Percentiles rank a stretch among this genome's conserved stretches.
These are phyloP conservation scores for Manis javanica DNA, from an alignment of 2,797 vertebrate species.

Conservation along the genomic window DNA sequence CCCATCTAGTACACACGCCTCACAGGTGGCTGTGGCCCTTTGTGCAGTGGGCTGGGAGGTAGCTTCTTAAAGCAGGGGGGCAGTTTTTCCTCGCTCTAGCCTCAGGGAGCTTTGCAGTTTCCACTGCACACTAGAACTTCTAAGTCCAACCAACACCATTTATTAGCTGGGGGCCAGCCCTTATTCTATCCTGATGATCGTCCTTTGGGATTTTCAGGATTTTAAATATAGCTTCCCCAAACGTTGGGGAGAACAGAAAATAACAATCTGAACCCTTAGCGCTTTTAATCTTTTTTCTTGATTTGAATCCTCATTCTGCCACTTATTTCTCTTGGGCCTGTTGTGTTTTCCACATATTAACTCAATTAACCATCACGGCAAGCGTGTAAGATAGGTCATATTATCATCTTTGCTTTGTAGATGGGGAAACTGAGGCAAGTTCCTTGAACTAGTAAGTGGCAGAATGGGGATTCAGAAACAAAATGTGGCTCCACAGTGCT, in stretches of 20 bases:
- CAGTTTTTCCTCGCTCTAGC: background rate
- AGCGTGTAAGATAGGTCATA: background rate
- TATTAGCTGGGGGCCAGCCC: background rate
- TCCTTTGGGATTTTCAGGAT: background rate
- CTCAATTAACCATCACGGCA: background rate
- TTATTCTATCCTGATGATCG: background rate
- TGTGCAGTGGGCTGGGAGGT: background rate
- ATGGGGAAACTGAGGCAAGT: background rate
- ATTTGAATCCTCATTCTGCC: too few species aligned
- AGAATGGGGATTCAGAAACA: background rate
- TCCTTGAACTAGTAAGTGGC: background rate
- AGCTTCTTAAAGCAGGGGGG: background rate
- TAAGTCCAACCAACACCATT: background rate
- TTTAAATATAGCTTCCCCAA: background rate
- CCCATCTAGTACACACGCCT: background rate
- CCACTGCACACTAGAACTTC: background rate
- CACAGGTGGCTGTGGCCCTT: background rate
- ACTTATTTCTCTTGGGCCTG: background rate
- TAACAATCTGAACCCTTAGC: background rate
- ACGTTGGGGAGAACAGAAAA: background rate
- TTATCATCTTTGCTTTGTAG: background rate
- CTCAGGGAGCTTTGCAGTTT: background rate
- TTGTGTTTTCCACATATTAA: background rate
- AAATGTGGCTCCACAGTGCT: background rate
- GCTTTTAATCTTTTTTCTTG: background rate